Percentiles rank a stretch among this genome's conserved stretches.
These are phyloP conservation scores for Nasonia longicornis DNA, from an alignment of 1,140 invertebrate species.

Conservation along the genomic window DNA sequence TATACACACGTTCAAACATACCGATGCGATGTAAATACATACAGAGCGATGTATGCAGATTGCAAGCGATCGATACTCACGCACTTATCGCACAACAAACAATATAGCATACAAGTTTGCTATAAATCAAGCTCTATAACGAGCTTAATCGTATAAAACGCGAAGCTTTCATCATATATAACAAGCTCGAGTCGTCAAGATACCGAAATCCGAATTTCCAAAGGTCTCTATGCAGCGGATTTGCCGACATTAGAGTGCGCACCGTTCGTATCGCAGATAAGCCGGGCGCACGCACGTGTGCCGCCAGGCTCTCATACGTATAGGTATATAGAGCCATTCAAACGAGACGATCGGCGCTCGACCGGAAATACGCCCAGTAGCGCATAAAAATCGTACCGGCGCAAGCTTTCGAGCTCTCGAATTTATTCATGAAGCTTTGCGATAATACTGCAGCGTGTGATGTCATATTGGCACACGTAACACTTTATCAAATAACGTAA, in stretches of 20 bases:
- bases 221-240: background rate
- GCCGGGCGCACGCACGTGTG: background rate
- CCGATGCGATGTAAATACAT: too few species aligned
- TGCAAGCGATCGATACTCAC: background rate
- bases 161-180: too few species aligned
- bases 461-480: too few species aligned
- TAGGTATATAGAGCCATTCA: background rate
- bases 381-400: background rate
- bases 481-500: too few species aligned
- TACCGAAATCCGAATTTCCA: background rate
- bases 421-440: background rate
- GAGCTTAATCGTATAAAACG: too few species aligned
- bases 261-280: background rate
- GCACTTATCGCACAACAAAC: background rate
- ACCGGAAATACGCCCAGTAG: background rate
- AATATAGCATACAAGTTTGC: too few species aligned
- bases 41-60: too few species aligned
- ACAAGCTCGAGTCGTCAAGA: too few species aligned
- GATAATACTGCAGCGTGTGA: background rate
- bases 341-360: background rate
- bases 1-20: too few species aligned
- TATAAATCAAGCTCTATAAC: too few species aligned
- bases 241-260: background rate
- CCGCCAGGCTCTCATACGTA: background rate
- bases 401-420: background rate